Evolutionary conservation across 2,888 invertebrate genomes (phyloP).

Genomic region (Microplitis deprimator): DNA sequence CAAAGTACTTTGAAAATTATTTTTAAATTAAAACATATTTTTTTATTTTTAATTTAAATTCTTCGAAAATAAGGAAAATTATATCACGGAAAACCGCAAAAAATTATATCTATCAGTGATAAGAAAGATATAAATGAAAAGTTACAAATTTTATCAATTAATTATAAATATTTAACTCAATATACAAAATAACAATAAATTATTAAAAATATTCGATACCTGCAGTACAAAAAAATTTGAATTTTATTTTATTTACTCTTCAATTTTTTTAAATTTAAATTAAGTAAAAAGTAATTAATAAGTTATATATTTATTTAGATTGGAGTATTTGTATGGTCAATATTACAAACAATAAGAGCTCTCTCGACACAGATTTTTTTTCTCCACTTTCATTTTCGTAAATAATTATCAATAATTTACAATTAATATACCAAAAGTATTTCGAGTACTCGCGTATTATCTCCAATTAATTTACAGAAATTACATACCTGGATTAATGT

Average conservation of each 20-base stretch:
- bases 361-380: not conserved
- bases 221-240: too few relatives aligned
- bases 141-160: too few relatives aligned
- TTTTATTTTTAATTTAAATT: not conserved
- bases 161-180: too few relatives aligned
- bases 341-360: not conserved
- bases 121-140: not conserved
- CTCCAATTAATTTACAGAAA: not conserved
- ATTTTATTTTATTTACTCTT: too few relatives aligned
- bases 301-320: too few relatives aligned
- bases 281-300: too few relatives aligned
- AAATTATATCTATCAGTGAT: not conserved
- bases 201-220: too few relatives aligned
- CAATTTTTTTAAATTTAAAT: too few relatives aligned
- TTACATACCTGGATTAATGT: constrained; percentile 60
- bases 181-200: too few relatives aligned
- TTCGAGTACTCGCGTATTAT: not conserved
- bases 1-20: not conserved
- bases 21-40: not conserved
- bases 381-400: not conserved
- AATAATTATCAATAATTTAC: constrained; percentile 19
- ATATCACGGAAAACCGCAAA: not conserved
- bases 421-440: constrained; percentile 24
- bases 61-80: not conserved
- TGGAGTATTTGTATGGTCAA: too few relatives aligned